A percentile compares a stretch with the other conserved stretches of the same genome.
These are phyloP conservation scores for Callipepla californica DNA, from an alignment of 2,113 vertebrate species.

Conservation along the genomic window DNA sequence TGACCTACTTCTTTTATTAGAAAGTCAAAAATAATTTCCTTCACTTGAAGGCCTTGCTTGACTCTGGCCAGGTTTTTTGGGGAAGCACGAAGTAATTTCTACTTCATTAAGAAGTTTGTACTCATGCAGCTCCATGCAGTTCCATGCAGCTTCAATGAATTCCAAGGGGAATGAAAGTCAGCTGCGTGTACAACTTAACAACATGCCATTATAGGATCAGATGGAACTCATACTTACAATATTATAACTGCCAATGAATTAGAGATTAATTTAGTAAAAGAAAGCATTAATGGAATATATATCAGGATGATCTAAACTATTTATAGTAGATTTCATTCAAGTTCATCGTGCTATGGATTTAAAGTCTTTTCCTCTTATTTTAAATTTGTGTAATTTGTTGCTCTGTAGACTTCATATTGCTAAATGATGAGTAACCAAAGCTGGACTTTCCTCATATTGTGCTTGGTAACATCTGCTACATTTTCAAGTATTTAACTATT, in stretches of 20 bases:
- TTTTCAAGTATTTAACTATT: not conserved
- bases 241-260: not conserved
- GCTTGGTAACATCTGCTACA: not conserved
- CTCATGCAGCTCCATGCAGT: not conserved
- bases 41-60: not conserved
- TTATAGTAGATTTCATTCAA: not conserved
- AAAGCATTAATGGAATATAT: not conserved
- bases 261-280: not conserved
- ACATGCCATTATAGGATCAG: not conserved
- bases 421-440: not conserved
- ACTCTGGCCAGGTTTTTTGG: not conserved
- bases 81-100: not conserved
- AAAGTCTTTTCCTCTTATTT: not conserved
- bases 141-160: not conserved
- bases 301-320: not conserved
- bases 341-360: accelerated
- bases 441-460: not conserved
- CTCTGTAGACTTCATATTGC: not conserved
- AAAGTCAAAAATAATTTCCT: not conserved
- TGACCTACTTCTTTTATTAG: not conserved
- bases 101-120: not conserved
- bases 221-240: not conserved
- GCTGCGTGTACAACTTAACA: not conserved
- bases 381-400: not conserved
- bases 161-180: not conserved